Evolutionary conservation across 2,888 invertebrate species (phyloP), one percentile per base, ranked within the genome.

Genomic region (Augiades crinisus): DNA sequence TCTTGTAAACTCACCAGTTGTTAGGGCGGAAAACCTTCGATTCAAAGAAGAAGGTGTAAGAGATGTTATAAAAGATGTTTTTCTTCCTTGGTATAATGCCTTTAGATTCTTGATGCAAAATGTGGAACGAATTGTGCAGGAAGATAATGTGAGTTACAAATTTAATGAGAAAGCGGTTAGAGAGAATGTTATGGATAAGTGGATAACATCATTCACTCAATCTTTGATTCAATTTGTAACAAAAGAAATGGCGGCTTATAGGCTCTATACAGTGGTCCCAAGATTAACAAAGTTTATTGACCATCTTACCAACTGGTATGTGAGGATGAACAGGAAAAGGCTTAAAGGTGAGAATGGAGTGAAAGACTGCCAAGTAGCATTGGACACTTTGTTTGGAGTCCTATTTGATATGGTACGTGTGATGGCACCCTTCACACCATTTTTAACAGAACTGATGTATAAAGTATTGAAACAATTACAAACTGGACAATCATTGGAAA

Each of bases 371-470:
- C 91, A 93, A 55, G 91, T 93, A 50, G 97, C 99, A 0, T 81
- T 99, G 49, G 94, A 95, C 61, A 97, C 99, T 0, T 91, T 99
- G 5, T 98, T 95, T 74, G 93, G 94, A 63, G 97, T 99, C 0
- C 87, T 99, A 22, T 95, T 94, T 69, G 94, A 95, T 46, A 96
- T 99, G 93, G 93, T 95, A 0, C 92, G 95, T 64, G 93, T 99
- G 67, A 99, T 99, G 96, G 96, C 99, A 1, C 98, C 99, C 0
- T 99, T 99, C 78, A 98, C 98, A 0, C 99, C 99, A 0, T 99
- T 97, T 83, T 90, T 99, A 47, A 95, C 98, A 0, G 99, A 99
- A 81, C 92, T 95, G 55, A 98, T 99, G 93, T 99, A 97, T 82
- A 96, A 97, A 78, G 95, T 95, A 52, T 81, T 99, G 58, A 92